Evolutionary conservation across 2,113 vertebrate genomes (phyloP).

Genomic region (Platysternon megacephalum): DNA sequence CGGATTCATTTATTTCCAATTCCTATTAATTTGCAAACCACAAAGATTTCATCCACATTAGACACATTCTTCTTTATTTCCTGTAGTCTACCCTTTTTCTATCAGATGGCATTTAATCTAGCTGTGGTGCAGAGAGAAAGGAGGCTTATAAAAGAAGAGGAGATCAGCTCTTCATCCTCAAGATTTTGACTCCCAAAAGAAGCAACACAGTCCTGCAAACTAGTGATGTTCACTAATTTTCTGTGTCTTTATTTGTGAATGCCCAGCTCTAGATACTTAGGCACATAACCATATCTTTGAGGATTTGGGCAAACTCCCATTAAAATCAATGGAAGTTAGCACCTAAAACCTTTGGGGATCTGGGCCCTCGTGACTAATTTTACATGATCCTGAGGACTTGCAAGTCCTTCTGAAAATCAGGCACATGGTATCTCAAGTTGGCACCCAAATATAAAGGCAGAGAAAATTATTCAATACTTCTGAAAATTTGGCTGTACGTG

Average conservation of each 20-base stretch:
- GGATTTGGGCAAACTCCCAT: too few relatives aligned
- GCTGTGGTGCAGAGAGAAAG: not conserved
- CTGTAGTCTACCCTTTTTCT: not conserved
- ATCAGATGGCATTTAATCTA: not conserved
- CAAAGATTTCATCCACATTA: not conserved
- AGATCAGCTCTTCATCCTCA: not conserved
- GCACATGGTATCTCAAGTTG: not conserved
- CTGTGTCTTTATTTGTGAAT: not conserved
- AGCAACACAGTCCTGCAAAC: not conserved
- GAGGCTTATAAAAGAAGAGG: not conserved
- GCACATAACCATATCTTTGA: too few relatives aligned
- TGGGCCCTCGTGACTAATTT: not conserved
- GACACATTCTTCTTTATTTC: not conserved
- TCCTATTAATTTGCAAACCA: not conserved
- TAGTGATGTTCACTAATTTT: not conserved
- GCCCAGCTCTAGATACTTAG: not conserved
- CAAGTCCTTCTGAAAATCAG: not conserved
- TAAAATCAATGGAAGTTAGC: not conserved
- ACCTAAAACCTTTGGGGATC: not conserved
- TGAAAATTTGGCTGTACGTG: accelerated
- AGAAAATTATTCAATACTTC: not conserved
- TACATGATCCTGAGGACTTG: not conserved
- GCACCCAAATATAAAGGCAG: not conserved
- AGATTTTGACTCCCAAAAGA: not conserved
- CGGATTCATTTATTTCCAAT: not conserved